phyloP scores from a whole-genome alignment of 2,113 vertebrate species.

The Coptodon bakossiorum region DNA sequence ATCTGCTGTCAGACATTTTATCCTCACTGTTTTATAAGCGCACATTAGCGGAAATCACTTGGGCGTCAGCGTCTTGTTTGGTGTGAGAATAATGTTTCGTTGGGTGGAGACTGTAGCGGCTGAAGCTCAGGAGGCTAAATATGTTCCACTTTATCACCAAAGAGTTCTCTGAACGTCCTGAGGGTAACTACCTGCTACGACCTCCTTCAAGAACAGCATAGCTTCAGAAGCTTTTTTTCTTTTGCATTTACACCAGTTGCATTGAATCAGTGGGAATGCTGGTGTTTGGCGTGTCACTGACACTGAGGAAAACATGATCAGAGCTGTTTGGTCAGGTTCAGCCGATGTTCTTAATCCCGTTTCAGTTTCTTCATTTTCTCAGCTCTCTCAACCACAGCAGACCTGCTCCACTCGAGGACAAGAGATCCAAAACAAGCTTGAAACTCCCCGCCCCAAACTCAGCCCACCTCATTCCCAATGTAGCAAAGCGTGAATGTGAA shows the following conservation, averaged over 20 bases:
- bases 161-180: neutral
- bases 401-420: neutral
- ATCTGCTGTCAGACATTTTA: neutral
- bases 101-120: neutral
- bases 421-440: neutral
- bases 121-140: neutral
- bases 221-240: neutral
- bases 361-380: neutral
- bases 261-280: neutral
- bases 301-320: neutral
- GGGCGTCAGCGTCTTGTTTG: neutral
- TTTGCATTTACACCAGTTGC: neutral
- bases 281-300: neutral
- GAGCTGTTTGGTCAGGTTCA: neutral
- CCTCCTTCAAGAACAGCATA: neutral
- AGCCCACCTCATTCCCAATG: neutral
- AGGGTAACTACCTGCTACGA: neutral
- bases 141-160: neutral
- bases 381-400: neutral
- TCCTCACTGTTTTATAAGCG: rapidly evolving
- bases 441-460: neutral
- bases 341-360: neutral
- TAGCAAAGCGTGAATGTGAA: neutral
- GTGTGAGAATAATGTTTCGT: neutral
- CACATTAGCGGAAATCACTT: neutral